A percentile compares a stretch with the other conserved stretches of the same genome.
These are phyloP conservation scores for Aporrectodea caliginosa DNA, from an alignment of 1,140 invertebrate species.

Conservation along the genomic window DNA sequence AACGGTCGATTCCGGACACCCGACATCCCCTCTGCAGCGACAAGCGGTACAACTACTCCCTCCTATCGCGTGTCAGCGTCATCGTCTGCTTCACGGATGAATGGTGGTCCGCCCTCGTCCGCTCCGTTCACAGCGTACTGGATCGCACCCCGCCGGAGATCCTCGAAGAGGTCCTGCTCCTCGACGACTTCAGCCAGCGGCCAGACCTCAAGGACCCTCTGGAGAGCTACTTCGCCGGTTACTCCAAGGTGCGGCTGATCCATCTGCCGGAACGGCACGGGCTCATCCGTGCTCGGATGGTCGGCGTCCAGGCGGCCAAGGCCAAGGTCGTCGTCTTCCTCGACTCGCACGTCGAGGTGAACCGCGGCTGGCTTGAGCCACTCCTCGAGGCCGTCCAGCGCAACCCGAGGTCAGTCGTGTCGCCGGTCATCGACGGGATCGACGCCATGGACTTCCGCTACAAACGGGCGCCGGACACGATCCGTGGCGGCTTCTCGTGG, in stretches of 20 bases:
- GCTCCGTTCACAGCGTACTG: constrained; percentile 84
- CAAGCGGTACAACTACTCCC: background rate
- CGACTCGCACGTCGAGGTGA: constrained; percentile 85
- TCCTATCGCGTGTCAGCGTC: constrained; percentile 50
- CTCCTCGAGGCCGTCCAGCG: constrained; percentile 2
- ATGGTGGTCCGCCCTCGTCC: constrained; percentile 73
- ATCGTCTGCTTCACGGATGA: constrained; percentile 87
- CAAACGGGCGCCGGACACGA: constrained; percentile 7
- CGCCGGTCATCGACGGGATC: constrained; percentile 97
- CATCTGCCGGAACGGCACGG: constrained; percentile 72
- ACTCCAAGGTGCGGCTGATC: constrained; percentile 48
- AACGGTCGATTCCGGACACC: constrained; percentile 84
- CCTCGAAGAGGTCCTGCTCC: constrained; percentile 80
- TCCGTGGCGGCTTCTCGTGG: constrained; percentile 91
- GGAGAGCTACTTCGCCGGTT: constrained; percentile 53
- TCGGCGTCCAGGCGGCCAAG: constrained; percentile 70
- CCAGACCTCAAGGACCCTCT: constrained; percentile 30
- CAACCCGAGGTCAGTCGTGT: constrained; percentile 75
- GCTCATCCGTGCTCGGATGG: constrained; percentile 75
- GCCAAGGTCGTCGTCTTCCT: constrained; percentile 81
- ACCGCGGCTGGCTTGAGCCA: constrained; percentile 62
- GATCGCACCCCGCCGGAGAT: constrained; percentile 71
- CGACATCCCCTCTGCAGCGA: constrained; percentile 60
- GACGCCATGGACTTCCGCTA: constrained; percentile 69
- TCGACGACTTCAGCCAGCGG: constrained; percentile 69